Conservation (phyloP, 2,797 vertebrate species). For the Neosilurus mollespiculum region DNA sequence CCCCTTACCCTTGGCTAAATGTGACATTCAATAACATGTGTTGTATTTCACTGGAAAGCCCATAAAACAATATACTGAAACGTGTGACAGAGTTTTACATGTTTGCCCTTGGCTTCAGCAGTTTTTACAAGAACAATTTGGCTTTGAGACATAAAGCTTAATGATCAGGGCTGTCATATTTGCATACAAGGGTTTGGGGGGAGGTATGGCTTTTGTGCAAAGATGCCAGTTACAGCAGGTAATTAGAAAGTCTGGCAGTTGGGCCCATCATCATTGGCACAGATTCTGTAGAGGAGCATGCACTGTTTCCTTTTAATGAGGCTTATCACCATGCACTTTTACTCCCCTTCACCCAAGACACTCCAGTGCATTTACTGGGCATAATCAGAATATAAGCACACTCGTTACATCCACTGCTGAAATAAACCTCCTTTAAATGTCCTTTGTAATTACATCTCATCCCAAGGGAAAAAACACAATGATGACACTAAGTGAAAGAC, state of each 20-base stretch:
- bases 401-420: conserved; percentile 64
- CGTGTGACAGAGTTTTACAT: conserved; percentile 58
- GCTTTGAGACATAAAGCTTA: conserved; percentile 76
- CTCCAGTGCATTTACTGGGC: conserved; percentile 50
- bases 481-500: conserved; percentile 32
- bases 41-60: conserved; percentile 65
- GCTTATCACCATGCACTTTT: conserved; percentile 68
- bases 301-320: conserved; percentile 75
- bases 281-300: conserved; percentile 57
- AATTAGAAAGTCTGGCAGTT: conserved; percentile 75
- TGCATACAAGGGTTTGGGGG: conserved; percentile 75
- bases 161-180: conserved; percentile 80
- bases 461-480: conserved; percentile 21
- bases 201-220: conserved; percentile 69
- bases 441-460: conserved; percentile 47
- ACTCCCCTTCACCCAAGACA: conserved; percentile 52
- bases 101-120: conserved; percentile 75
- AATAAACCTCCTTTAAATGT: conserved; percentile 57
- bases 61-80: conserved; percentile 69
- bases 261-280: conserved; percentile 65
- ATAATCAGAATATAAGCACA: conserved; percentile 62
- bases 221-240: conserved; percentile 69
- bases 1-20: conserved; percentile 56
- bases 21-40: conserved; percentile 69
- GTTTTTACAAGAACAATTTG: conserved; percentile 77